Evolutionary conservation across 2,888 invertebrate genomes (phyloP).

Genomic region (Cantharis lateralis): DNA sequence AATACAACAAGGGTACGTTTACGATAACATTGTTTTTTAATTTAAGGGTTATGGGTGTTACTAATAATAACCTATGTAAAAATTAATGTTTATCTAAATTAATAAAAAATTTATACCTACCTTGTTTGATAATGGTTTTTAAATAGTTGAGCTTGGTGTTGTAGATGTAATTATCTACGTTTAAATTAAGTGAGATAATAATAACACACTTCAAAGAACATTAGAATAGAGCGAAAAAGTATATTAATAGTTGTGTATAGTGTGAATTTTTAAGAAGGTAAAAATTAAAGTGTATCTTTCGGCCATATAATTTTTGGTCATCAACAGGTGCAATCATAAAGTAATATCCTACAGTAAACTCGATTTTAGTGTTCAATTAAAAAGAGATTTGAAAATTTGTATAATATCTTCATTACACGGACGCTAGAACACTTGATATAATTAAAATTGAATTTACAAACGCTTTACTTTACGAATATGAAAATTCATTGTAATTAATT

Average conservation of each 20-base stretch:
- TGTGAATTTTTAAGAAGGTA: background rate
- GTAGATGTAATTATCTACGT: background rate
- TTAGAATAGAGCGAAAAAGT: background rate
- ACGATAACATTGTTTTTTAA: background rate
- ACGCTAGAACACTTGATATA: conserved; percentile 1
- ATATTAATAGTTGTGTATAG: background rate
- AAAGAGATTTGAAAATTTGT: conserved; percentile 38
- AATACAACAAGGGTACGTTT: background rate
- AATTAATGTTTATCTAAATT: background rate
- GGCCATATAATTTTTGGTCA: conserved; percentile 30
- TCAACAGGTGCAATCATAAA: conserved; percentile 36
- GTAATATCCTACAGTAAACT: conserved; percentile 28
- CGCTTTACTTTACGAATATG: background rate
- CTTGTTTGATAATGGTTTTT: background rate
- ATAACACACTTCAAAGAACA: background rate
- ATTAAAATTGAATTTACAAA: background rate
- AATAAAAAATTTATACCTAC: background rate
- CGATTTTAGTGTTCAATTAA: conserved; percentile 38
- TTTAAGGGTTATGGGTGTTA: background rate
- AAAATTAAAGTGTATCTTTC: conserved; percentile 11
- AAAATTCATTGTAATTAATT: background rate
- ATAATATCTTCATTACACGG: conserved; percentile 41
- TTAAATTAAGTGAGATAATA: background rate
- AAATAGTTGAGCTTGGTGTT: background rate
- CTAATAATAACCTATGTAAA: background rate